Conservation (phyloP, 2,113 vertebrate genomes). For the Malurus alboscapulatus region DNA sequence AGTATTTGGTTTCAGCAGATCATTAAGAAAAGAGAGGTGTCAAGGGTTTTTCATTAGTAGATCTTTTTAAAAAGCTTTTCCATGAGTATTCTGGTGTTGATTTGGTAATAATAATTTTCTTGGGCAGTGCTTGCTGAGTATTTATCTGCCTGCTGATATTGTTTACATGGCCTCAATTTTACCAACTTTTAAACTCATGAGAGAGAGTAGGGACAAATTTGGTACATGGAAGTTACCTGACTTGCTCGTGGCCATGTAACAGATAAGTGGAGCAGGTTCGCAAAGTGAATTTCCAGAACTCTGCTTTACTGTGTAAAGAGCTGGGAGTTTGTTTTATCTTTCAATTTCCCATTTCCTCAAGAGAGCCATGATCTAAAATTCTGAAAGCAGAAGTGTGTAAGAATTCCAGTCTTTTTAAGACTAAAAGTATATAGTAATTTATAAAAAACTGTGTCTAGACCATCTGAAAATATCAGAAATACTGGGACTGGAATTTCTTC, state of each 20-base stretch:
- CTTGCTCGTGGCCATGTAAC: neutral
- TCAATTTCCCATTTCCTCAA: neutral
- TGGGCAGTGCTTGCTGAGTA: neutral
- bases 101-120: neutral
- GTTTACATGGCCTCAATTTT: neutral
- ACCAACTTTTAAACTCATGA: neutral
- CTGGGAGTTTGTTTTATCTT: neutral
- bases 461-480: neutral
- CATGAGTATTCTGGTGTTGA: neutral
- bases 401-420: neutral
- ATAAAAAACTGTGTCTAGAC: neutral
- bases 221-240: neutral
- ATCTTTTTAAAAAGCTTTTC: neutral
- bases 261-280: neutral
- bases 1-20: neutral
- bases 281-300: neutral
- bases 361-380: neutral
- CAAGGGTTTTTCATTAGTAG: fast-evolving
- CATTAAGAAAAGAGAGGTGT: neutral
- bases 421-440: neutral
- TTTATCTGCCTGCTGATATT: neutral
- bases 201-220: neutral
- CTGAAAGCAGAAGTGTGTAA: neutral
- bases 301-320: neutral
- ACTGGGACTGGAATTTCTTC: neutral